These are phyloP conservation scores for Cylloceria caligata DNA, from an alignment of 2,888 invertebrate species.

Conservation along the genomic window DNA sequence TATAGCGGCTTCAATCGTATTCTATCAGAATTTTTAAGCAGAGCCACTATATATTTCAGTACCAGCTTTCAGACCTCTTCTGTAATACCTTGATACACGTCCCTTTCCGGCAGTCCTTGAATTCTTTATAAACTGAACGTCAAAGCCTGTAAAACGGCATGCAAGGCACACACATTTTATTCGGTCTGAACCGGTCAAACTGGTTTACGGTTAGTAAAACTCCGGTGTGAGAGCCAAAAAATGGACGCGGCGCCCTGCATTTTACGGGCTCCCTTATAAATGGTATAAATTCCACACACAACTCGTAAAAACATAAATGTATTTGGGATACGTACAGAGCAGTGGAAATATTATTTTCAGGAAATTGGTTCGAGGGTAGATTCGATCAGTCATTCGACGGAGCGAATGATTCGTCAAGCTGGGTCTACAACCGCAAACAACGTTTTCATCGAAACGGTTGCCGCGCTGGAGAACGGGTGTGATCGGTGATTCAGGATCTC, in stretches of 20 bases:
- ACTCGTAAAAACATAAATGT: slow-evolving; percentile 17
- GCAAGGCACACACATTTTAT: slow-evolving; percentile 27
- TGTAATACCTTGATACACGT: background rate
- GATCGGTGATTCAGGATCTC: slow-evolving; percentile 8
- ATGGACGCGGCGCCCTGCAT: background rate
- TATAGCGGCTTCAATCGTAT: background rate
- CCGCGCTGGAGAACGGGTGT: background rate
- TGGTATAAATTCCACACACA: slow-evolving; percentile 20
- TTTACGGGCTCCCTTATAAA: slow-evolving; percentile 21
- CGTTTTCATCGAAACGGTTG: slow-evolving; percentile 45
- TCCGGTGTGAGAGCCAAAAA: background rate
- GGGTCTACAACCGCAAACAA: slow-evolving; percentile 53
- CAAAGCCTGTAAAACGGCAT: slow-evolving; percentile 5
- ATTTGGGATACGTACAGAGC: background rate
- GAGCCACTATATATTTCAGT: background rate
- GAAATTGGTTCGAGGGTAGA: slow-evolving; percentile 55
- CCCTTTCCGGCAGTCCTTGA: background rate
- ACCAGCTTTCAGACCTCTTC: background rate
- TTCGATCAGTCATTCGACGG: slow-evolving; percentile 61
- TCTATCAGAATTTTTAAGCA: background rate
- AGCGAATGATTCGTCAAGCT: slow-evolving; percentile 67
- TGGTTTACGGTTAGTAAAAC: background rate
- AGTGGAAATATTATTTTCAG: slow-evolving; percentile 62
- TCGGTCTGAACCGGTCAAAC: slow-evolving; percentile 8
- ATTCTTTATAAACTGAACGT: slow-evolving; percentile 18